Evolutionary conservation across 2,113 vertebrate species (phyloP), one percentile per base, ranked within the genome.

Genomic region (Peucedramus taeniatus): DNA sequence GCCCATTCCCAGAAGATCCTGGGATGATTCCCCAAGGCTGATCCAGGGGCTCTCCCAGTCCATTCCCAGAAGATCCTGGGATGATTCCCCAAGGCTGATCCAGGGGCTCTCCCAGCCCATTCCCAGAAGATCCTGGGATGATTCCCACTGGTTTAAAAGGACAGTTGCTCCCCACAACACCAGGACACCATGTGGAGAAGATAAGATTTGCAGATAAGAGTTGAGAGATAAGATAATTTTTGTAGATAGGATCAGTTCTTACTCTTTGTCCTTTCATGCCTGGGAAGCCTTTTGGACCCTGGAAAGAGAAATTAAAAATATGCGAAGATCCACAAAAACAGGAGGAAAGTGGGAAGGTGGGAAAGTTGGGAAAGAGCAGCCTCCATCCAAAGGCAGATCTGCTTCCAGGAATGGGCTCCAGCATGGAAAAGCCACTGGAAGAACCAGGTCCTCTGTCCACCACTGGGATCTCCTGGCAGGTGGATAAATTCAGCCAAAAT

Each of bases 211-310:
- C 11, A 42, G 40, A 42, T 23, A 40, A 61, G 12, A 28, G 10
- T 19, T 39, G 27, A n/a, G n/a, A n/a, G n/a, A n/a, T n/a, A n/a
- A n/a, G n/a, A 21, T 50, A 18, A 40, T 17, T 24, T 6, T 4
- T 60, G 10, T 2, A 23, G 30, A 23, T 11, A 44, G 66, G 4
- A 31, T 27, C 4, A 21, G 10, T 11, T n/a, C 97, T 96, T 96
- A 99, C 99, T 95, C 98, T 98, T 96, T 98, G 97, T 7, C 98
- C 99, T 97, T 98, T 99, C 31, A 66, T 45, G 6, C 99, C 98
- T 0, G 89, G 94, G 21, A 98, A 92, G 6, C 99, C 99, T 95
- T 98, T 98, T 18, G 79, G 61, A 95, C 99, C 98, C 99, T 99
- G 91, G 53, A 83, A 95, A 72, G 79, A 26, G 1, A 18, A 15